These are phyloP conservation scores for Diploptera punctata DNA, from an alignment of 2,888 invertebrate genomes.

Conservation along the genomic window DNA sequence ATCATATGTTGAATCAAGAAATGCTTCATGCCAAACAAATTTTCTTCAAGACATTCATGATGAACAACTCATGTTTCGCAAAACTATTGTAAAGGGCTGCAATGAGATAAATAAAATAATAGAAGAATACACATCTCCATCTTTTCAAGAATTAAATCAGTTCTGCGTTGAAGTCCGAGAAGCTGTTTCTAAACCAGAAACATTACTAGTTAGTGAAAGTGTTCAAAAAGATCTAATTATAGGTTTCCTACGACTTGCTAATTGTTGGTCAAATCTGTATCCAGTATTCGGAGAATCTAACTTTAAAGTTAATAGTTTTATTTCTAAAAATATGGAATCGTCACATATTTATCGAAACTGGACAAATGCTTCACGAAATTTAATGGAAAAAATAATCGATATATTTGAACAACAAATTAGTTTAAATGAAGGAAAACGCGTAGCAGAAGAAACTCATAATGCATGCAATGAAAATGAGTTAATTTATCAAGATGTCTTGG, in stretches of 20 bases:
- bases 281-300: not conserved
- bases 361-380: slow-evolving; percentile 2
- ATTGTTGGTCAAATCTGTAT: slow-evolving; percentile 23
- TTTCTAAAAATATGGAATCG: not conserved
- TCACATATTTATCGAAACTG: not conserved
- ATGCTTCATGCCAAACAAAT: not conserved
- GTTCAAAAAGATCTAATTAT: not conserved
- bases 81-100: not conserved
- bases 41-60: not conserved
- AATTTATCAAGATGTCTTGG: too few species aligned
- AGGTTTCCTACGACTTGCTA: not conserved
- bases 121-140: not conserved
- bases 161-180: not conserved
- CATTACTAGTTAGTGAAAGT: not conserved
- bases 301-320: not conserved
- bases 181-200: not conserved
- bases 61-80: not conserved
- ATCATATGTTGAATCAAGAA: not conserved
- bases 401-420: not conserved
- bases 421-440: not conserved
- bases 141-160: not conserved
- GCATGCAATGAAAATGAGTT: not conserved
- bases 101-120: slow-evolving; percentile 10
- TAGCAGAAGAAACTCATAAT: not conserved
- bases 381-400: not conserved